Evolutionary conservation across 92 coral and sea anemone species (phyloP).

Genomic region (Umimayanthus kanabou): DNA sequence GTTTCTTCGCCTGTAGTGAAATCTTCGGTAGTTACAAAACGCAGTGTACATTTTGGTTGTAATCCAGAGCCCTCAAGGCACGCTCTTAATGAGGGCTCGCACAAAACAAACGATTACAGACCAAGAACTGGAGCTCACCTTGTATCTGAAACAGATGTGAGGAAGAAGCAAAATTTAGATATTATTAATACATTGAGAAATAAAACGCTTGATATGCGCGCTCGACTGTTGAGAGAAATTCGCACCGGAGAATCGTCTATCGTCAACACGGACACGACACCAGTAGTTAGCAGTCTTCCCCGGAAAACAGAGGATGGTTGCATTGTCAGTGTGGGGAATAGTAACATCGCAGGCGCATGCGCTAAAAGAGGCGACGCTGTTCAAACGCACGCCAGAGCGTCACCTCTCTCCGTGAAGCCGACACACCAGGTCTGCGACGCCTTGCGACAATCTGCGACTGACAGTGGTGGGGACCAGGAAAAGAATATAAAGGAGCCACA

Average conservation of each 20-base stretch:
- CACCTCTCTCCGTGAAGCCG: conserved; percentile 50
- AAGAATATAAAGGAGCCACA: background rate
- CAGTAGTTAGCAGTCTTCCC: conserved; percentile 42
- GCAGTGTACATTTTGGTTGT: background rate
- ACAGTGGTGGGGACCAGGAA: conserved; percentile 17
- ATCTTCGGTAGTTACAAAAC: background rate
- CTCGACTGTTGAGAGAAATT: conserved; percentile 36
- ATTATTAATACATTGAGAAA: conserved; percentile 63
- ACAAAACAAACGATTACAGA: conserved; percentile 2
- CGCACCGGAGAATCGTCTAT: conserved; percentile 1
- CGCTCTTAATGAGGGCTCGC: background rate
- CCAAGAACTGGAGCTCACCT: background rate
- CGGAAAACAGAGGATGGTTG: background rate
- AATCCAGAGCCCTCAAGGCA: background rate
- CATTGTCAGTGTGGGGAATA: background rate
- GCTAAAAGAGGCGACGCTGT: conserved; percentile 20
- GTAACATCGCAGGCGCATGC: background rate
- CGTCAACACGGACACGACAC: conserved; percentile 9
- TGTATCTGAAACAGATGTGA: conserved; percentile 10
- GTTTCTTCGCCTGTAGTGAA: background rate
- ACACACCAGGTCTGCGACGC: conserved; percentile 18
- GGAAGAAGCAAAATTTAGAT: conserved; percentile 62
- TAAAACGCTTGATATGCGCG: conserved; percentile 61
- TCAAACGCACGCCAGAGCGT: background rate
- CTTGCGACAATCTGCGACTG: background rate